Percentiles rank a stretch among this genome's conserved stretches.
Conservation (phyloP, 2,888 invertebrate genomes). For the Pyrochroa serraticornis region DNA sequence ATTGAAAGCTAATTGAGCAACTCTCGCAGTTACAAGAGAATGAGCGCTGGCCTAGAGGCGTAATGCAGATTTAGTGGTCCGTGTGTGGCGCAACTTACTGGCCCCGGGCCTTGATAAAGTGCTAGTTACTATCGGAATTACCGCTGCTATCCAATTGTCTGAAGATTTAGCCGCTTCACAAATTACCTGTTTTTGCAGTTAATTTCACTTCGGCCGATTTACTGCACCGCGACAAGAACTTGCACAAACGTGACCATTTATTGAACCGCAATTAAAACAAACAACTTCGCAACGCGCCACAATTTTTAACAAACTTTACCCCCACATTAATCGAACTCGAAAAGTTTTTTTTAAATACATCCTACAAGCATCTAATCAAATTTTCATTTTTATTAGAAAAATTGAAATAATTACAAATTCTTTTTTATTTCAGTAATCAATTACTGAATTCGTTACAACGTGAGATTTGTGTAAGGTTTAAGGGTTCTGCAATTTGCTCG, state of each 20-base stretch:
- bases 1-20: constrained; percentile 60
- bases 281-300: not conserved
- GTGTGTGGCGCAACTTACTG: constrained; percentile 53
- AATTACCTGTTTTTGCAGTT: constrained; percentile 52
- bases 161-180: constrained; percentile 52
- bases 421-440: too few relatives aligned
- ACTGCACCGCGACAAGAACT: constrained; percentile 44
- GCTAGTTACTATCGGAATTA: constrained; percentile 50
- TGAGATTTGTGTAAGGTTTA: too few relatives aligned
- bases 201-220: constrained; percentile 49
- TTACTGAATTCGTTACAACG: too few relatives aligned
- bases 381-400: too few relatives aligned
- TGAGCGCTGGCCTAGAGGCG: constrained; percentile 49
- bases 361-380: too few relatives aligned
- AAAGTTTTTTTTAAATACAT: too few relatives aligned
- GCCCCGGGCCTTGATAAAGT: constrained; percentile 55
- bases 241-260: constrained; percentile 41
- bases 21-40: constrained; percentile 55
- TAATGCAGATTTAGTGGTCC: constrained; percentile 54
- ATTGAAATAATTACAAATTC: too few relatives aligned
- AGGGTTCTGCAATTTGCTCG: too few relatives aligned
- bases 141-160: constrained; percentile 52
- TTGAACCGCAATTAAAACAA: too few relatives aligned
- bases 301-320: not conserved
- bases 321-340: too few relatives aligned